Conservation (phyloP, 2,888 invertebrate genomes). For the Epistrophe grossulariae region DNA sequence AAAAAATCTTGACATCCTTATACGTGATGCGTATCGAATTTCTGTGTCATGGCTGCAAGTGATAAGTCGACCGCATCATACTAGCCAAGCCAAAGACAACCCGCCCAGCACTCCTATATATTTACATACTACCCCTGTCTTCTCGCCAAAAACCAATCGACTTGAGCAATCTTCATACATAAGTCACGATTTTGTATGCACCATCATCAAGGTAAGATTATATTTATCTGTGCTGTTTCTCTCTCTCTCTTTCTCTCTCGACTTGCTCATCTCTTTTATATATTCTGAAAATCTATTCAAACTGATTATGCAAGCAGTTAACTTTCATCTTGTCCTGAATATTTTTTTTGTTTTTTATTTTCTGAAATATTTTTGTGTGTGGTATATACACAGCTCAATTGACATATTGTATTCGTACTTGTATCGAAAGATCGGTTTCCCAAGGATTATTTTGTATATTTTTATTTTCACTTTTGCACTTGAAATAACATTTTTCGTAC, state of each 20-base stretch:
- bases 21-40: not conserved
- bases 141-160: conserved; percentile 32
- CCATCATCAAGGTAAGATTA: conserved; percentile 8
- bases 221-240: not conserved
- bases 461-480: conserved; percentile 49
- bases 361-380: conserved; percentile 8
- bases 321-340: conserved; percentile 61
- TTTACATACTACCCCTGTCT: too few relatives aligned
- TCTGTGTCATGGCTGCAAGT: conserved; percentile 50
- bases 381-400: not conserved
- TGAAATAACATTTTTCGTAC: conserved; percentile 36
- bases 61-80: conserved; percentile 25
- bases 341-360: not conserved
- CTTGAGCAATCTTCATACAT: conserved; percentile 46
- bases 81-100: conserved; percentile 24
- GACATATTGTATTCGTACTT: conserved; percentile 4
- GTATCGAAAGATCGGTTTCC: not conserved
- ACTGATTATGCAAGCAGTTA: conserved; percentile 66
- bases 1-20: not conserved
- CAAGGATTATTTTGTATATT: conserved; percentile 62
- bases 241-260: conserved; percentile 8
- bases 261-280: conserved; percentile 24
- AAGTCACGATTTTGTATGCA: conserved; percentile 15
- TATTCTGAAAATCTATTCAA: conserved; percentile 12
- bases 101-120: not conserved